Evolutionary conservation across 2,888 invertebrate genomes (phyloP).

Genomic region (Chloromyia formosa): DNA sequence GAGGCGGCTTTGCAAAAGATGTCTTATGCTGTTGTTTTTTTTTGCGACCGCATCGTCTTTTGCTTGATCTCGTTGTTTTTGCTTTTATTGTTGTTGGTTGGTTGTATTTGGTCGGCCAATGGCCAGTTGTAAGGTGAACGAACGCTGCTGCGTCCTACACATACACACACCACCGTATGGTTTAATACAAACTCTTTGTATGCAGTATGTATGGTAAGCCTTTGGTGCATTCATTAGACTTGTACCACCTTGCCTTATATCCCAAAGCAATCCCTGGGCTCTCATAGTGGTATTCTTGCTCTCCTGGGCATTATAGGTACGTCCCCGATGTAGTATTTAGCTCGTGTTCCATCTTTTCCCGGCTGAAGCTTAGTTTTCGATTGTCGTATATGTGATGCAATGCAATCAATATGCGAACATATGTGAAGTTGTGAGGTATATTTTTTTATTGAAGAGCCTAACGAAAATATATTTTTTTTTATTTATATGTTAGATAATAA

Average conservation of each 20-base stretch:
- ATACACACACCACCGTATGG: constrained; percentile 52
- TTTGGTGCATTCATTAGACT: constrained; percentile 1
- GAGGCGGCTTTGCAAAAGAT: constrained; percentile 25
- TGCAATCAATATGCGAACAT: no score
- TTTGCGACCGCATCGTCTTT: neutral
- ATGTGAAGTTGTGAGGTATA: neutral
- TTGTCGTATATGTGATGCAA: no score
- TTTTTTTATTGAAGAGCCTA: no score
- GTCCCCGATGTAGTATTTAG: neutral
- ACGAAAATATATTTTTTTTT: no score
- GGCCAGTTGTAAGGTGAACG: constrained; percentile 56
- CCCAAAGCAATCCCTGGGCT: neutral
- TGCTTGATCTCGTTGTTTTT: neutral
- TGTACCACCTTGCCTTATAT: no score
- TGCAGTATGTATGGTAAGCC: neutral
- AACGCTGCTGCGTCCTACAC: constrained; percentile 55
- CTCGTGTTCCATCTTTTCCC: neutral
- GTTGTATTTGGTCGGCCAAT: constrained; percentile 55
- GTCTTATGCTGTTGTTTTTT: constrained; percentile 21
- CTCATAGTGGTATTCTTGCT: neutral
- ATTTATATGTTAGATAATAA: no score
- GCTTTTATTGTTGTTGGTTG: constrained; percentile 21
- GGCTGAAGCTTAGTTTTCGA: neutral
- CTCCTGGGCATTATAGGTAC: neutral
- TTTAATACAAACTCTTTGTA: neutral